Conservation (phyloP, 2,888 invertebrate species). For the Therioaphis trifolii region DNA sequence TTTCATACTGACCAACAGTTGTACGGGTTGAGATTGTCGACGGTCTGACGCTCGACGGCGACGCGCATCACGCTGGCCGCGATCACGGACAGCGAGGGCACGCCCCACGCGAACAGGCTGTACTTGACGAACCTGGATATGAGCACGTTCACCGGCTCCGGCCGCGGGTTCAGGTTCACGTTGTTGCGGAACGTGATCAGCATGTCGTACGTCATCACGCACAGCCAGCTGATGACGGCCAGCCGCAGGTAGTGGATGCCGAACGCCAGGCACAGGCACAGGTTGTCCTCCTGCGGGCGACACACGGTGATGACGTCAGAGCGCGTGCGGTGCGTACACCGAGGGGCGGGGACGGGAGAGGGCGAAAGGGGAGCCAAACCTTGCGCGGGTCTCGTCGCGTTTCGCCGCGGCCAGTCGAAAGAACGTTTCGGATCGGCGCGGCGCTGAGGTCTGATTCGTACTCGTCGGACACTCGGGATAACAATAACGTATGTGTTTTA, state of each 20-base stretch:
- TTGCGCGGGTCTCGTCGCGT: too few relatives aligned
- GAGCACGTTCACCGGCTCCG: conserved; percentile 70
- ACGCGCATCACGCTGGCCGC: conserved; percentile 71
- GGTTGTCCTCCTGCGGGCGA: conserved; percentile 73
- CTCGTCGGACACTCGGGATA: too few relatives aligned
- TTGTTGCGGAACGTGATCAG: conserved; percentile 70
- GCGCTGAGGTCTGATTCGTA: too few relatives aligned
- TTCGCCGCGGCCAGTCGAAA: too few relatives aligned
- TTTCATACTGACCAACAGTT: conserved; percentile 71
- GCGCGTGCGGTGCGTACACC: too few relatives aligned
- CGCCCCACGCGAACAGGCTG: conserved; percentile 76
- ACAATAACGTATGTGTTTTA: too few relatives aligned
- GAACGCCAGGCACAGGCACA: conserved; percentile 74
- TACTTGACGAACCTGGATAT: conserved; percentile 71
- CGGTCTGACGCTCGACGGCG: conserved; percentile 70
- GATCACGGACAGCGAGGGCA: conserved; percentile 73
- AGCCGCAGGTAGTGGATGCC: conserved; percentile 76
- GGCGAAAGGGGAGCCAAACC: too few relatives aligned
- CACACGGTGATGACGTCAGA: too few relatives aligned
- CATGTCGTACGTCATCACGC: conserved; percentile 77
- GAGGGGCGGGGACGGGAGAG: too few relatives aligned
- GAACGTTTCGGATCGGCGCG: too few relatives aligned
- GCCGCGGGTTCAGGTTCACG: conserved; percentile 69
- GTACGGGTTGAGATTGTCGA: conserved; percentile 70
- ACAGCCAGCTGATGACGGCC: conserved; percentile 77